Evolutionary conservation across 2,888 invertebrate species (phyloP).

Genomic region (Zaprionus obscuricornis): DNA sequence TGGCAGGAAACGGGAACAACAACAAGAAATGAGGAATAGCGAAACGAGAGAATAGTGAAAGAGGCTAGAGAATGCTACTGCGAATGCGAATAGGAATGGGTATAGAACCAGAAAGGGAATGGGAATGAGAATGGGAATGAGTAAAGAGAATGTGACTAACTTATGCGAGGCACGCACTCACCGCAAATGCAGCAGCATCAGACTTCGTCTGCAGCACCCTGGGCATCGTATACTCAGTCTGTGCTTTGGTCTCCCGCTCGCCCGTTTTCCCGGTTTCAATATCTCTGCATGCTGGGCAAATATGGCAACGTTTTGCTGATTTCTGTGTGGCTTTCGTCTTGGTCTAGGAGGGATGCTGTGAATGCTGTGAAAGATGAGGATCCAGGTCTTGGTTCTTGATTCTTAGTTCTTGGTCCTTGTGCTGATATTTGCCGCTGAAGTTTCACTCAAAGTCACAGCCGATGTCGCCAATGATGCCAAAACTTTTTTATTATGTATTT

Average conservation of each 20-base stretch:
- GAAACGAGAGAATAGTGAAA: no score
- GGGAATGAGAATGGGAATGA: not conserved
- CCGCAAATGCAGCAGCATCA: slow-evolving; percentile 78
- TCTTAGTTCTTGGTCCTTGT: slow-evolving; percentile 5
- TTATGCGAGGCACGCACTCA: slow-evolving; percentile 76
- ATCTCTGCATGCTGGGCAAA: slow-evolving; percentile 51
- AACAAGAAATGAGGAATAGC: not conserved
- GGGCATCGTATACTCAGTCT: slow-evolving; percentile 44
- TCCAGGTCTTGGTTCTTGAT: not conserved
- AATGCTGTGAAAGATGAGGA: no score
- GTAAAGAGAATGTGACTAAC: slow-evolving; percentile 50
- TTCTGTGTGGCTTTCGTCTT: slow-evolving; percentile 27
- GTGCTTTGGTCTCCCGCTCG: slow-evolving; percentile 9
- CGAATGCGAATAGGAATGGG: not conserved
- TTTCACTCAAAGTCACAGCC: slow-evolving; percentile 52
- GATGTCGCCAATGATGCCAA: slow-evolving; percentile 66
- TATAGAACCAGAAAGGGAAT: not conserved
- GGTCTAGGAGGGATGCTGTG: no score
- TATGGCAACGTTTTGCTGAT: slow-evolving; percentile 63
- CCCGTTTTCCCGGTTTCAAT: no score
- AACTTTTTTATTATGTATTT: slow-evolving; percentile 78
- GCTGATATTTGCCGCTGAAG: slow-evolving; percentile 29
- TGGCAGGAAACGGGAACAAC: slow-evolving; percentile 21
- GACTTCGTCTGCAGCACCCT: slow-evolving; percentile 68
- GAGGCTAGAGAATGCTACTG: not conserved